Base-by-base conservation (phyloP, 64 coral and sea anemone species). In the Montipora sp. region DNA sequence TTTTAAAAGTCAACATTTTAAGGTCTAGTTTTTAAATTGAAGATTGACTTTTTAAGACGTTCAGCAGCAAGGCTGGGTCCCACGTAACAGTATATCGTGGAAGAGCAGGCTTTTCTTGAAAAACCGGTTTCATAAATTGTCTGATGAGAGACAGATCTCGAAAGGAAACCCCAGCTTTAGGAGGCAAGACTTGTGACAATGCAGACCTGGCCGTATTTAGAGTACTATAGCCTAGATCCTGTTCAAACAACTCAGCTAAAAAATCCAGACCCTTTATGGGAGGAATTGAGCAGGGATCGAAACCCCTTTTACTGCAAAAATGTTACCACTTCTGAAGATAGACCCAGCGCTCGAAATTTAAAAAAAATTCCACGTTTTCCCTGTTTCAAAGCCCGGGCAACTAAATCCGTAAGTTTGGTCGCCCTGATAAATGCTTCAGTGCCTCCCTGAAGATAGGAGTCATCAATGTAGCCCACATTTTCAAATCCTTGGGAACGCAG, bases 301-400 rank as follows among this genome's bases (percentile, higher is more conserved):
- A 20, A 61, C 66, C 48, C 67, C 75, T 87, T 77, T 44, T 20
- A 66, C 22, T 70, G 45, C 93, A 95, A 85, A 89, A 87, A 27
- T 7, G 9, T 7, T 79, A 18, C 91, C 87, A 87, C 43, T 93
- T 90, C 14, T 80, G 22, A 18, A 90, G 75, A 79, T 93, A 90
- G 7, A 48, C 53, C 47, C 27, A 36, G 27, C 27, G 27, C 27
- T 36, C 27, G 27, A 36, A 36, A 36, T 36, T 36, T 36, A 36
- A 36, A 36, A 1, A 36, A 36, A 36, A 36, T 36, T 36, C 27
- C 27, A 36, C 1, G 27, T 36, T 36, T 36, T 36, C 27, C 27
- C 1, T 36, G 27, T 36, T 36, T 36, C 27, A 36, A 36, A 36
- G 27, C 1, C 27, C 27, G 27, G 27, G 27, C 27, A 36, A 36